Conservation (phyloP, 2,888 invertebrate species). For the Xylophagus ater region DNA sequence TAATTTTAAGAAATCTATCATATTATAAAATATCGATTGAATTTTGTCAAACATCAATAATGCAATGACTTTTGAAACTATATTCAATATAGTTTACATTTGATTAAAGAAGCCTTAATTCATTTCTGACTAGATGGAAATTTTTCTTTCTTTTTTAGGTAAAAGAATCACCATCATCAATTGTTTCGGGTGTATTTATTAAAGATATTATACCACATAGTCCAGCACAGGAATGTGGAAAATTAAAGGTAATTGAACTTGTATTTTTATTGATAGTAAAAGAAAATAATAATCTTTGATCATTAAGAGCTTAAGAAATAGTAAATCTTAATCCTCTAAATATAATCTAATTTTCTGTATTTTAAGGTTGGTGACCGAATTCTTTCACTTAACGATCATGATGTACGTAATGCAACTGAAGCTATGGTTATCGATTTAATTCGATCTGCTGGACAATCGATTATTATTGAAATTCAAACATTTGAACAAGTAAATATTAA, state of each 20-base stretch:
- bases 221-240: conserved; percentile 85
- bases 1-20: too few species aligned
- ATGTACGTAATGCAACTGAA: conserved; percentile 82
- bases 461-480: conserved; percentile 80
- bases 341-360: not conserved
- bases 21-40: not conserved
- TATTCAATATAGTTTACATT: too few species aligned
- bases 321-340: not conserved
- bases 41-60: not conserved
- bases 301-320: too few species aligned
- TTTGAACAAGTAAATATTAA: conserved; percentile 30
- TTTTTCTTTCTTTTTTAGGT: conserved; percentile 21
- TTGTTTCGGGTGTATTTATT: conserved; percentile 92
- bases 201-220: conserved; percentile 91
- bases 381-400: conserved; percentile 76
- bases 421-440: conserved; percentile 92
- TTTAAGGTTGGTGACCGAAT: conserved; percentile 36
- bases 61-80: too few species aligned
- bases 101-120: too few species aligned
- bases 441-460: conserved; percentile 77
- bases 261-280: not conserved
- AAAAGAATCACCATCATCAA: conserved; percentile 47
- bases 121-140: too few species aligned
- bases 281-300: not conserved
- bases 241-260: conserved; percentile 54